These are phyloP conservation scores for Troilus luridus DNA, from an alignment of 2,888 invertebrate genomes.

Conservation along the genomic window DNA sequence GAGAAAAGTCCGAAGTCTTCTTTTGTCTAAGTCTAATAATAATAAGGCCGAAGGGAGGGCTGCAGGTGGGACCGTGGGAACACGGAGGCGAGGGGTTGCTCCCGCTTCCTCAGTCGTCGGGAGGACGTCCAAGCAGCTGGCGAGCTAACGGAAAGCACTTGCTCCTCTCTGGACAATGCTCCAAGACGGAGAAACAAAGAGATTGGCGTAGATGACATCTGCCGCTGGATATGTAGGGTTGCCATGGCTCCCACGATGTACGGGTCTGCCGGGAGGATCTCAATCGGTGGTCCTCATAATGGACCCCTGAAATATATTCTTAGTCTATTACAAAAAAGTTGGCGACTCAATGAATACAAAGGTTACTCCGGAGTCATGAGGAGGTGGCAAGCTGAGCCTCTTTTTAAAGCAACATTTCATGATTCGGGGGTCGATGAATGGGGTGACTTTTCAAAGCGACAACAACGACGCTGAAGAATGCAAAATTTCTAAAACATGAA, in stretches of 20 bases:
- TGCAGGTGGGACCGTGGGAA: constrained; percentile 45
- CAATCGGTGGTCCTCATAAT: not conserved
- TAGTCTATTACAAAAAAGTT: not conserved
- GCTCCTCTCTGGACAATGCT: constrained; percentile 9
- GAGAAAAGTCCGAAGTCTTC: constrained; percentile 39
- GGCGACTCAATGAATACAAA: not conserved
- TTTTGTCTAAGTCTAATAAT: constrained; percentile 40
- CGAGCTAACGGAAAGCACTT: constrained; percentile 41
- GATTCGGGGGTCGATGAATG: not conserved
- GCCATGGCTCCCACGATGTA: constrained; percentile 27
- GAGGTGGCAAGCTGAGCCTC: not conserved
- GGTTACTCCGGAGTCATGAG: not conserved
- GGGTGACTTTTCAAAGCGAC: not conserved
- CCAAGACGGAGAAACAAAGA: constrained; percentile 33
- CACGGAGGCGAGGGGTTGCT: not conserved
- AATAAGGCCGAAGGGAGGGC: not conserved
- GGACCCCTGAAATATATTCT: not conserved
- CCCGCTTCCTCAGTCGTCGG: constrained; percentile 30
- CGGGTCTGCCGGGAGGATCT: not conserved
- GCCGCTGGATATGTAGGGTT: constrained; percentile 33
- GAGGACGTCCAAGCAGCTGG: constrained; percentile 45
- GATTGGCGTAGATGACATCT: constrained; percentile 34
- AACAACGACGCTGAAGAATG: too few species aligned
- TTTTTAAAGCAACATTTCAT: not conserved
- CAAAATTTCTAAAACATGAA: too few species aligned